Evolutionary conservation across 30 jellyfish, hydroid and myxozoan genomes (phyloP), one percentile per base, ranked within the genome.

Genomic region (Nemopilema nomurai): DNA sequence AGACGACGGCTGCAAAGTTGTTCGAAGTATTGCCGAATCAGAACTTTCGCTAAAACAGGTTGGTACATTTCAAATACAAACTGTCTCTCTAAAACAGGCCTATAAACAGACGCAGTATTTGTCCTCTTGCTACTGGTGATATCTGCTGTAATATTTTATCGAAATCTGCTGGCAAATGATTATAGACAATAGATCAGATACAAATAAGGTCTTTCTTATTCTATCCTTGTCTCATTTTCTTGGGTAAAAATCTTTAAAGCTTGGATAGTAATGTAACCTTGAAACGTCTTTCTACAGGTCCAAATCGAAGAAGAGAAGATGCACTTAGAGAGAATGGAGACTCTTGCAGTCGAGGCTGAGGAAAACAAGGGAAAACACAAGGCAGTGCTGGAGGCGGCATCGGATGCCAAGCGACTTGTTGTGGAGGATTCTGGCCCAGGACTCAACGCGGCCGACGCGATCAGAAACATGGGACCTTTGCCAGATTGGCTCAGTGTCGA

Each of bases 371-470:
- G 99, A 21, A 95, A 90, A 69, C 99, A 95, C 84, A 90, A 95
- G 73, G 99, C 99, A 17, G 99, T 95, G 0, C 76, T 95, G 62
- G 99, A 95, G 72, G 99, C 99, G n/a, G 99, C 99, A 13, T 67
- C 73, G 49, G 99, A 95, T 84, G 99, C 99, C 27, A 95, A 95
- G 66, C 75, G 95, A 29, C 72, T 95, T 24, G 97, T 95, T 17
- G 96, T 90, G 21, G 99, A 95, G 68, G 99, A 95, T 52, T 95
- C 99, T 18, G 86, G 98, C 7, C 98, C 99, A 16, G 99, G 99
- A 18, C 89, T 95, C 0, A 95, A 95, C 74, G 97, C 97, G 1
- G 96, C 96, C 0, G 99, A 95, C 62, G 97, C 99, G 22, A 64
- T 84, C 26, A 86, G 89, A 51, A 95, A 80, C 65, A 73, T 95